A percentile compares a stretch with the other conserved stretches of the same genome.
These are phyloP conservation scores for Epinotia bilunana DNA, from an alignment of 2,888 invertebrate species.

Conservation along the genomic window DNA sequence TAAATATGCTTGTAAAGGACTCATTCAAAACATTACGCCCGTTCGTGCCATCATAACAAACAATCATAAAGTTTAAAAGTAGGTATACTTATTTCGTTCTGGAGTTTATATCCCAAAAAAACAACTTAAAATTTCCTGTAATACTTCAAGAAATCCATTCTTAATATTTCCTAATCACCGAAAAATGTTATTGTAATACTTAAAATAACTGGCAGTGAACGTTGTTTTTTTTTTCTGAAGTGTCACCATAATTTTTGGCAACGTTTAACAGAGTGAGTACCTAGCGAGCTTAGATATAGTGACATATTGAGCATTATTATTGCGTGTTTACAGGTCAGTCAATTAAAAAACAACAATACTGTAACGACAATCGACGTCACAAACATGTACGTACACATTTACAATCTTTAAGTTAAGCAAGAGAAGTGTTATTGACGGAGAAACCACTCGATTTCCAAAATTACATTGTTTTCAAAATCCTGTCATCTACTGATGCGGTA, in stretches of 20 bases:
- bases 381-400: not conserved
- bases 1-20: not conserved
- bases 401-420: not conserved
- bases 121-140: no score
- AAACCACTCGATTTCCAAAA: no score
- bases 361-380: not conserved
- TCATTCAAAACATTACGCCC: no score
- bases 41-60: no score
- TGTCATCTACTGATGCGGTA: no score
- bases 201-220: not conserved
- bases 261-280: not conserved
- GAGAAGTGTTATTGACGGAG: not conserved
- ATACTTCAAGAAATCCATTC: no score
- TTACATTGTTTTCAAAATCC: no score
- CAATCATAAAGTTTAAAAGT: no score
- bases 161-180: no score
- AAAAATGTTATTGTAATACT: no score
- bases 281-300: not conserved
- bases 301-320: conserved; percentile 19
- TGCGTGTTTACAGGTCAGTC: not conserved
- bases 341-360: not conserved
- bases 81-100: no score
- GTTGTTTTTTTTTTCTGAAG: not conserved
- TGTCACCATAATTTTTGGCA: not conserved
- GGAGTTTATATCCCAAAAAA: no score